These are phyloP conservation scores for Drosophila lacertosa DNA, from an alignment of 1,140 invertebrate genomes.

Conservation along the genomic window DNA sequence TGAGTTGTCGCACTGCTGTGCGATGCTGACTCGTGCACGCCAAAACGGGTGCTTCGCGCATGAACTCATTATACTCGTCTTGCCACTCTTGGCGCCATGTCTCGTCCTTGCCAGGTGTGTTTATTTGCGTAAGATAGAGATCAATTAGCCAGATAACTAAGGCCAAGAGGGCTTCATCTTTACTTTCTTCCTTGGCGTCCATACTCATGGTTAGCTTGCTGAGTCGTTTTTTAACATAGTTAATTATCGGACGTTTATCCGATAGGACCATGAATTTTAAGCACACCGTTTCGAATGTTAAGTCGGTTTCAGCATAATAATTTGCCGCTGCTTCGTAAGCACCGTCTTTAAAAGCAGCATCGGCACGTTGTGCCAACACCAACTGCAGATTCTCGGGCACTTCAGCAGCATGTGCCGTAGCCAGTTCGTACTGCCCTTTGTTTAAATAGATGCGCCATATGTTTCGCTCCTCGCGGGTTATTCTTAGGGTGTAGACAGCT, in stretches of 20 bases:
- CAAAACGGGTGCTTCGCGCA: constrained; percentile 87
- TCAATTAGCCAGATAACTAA: constrained; percentile 97
- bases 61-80: constrained; percentile 90
- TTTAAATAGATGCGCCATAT: constrained; percentile 95
- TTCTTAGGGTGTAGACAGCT: constrained; percentile 93
- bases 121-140: constrained; percentile 93
- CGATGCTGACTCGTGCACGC: constrained; percentile 92
- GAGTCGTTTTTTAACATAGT: constrained; percentile 91
- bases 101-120: constrained; percentile 86
- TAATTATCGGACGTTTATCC: constrained; percentile 93
- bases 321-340: constrained; percentile 93
- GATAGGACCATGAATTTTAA: constrained; percentile 95
- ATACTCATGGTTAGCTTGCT: constrained; percentile 84
- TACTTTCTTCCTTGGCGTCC: constrained; percentile 85
- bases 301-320: constrained; percentile 94
- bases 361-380: constrained; percentile 95
- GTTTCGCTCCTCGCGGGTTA: constrained; percentile 93
- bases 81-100: constrained; percentile 83
- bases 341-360: constrained; percentile 92
- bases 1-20: constrained; percentile 93
- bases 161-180: constrained; percentile 90
- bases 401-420: constrained; percentile 91
- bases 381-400: constrained; percentile 92
- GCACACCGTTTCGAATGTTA: constrained; percentile 97
- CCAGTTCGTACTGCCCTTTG: constrained; percentile 93